Evolutionary conservation across 2,113 vertebrate genomes (phyloP).

Genomic region (Ageneiosus marmoratus): DNA sequence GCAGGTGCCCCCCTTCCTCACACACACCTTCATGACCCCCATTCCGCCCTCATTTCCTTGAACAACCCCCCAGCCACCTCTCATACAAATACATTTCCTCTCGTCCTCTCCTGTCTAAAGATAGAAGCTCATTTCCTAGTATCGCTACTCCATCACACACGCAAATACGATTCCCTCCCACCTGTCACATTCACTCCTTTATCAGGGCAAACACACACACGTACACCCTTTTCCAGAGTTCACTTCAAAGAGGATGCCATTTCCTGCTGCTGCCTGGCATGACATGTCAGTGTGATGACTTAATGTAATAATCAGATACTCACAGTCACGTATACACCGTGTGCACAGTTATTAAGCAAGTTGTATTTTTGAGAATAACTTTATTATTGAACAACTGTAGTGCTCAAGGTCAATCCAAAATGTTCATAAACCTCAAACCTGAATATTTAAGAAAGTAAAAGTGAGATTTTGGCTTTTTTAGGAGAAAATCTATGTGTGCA

Average conservation of each 20-base stretch:
- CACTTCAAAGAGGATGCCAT: constrained; percentile 43
- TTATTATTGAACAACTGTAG: too few species aligned
- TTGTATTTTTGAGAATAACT: too few species aligned
- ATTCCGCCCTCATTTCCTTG: constrained; percentile 49
- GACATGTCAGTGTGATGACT: constrained; percentile 43
- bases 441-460: too few species aligned
- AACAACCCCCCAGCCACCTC: constrained; percentile 11
- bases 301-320: constrained; percentile 16
- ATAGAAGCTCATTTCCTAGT: constrained; percentile 62
- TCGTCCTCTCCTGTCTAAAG: constrained; percentile 59
- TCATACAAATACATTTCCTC: constrained; percentile 41
- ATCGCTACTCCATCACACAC: constrained; percentile 45
- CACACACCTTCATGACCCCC: constrained; percentile 35
- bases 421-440: too few species aligned
- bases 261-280: constrained; percentile 38
- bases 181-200: constrained; percentile 58
- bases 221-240: constrained; percentile 3
- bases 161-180: constrained; percentile 41
- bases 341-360: too few species aligned
- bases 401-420: too few species aligned
- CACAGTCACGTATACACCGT: constrained; percentile 8
- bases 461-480: too few species aligned
- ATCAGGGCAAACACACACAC: constrained; percentile 24
- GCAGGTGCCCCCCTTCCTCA: constrained; percentile 60
- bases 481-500: too few species aligned